Base-by-base conservation (phyloP, 1,140 invertebrate species). In the Conus ventricosus region DNA sequence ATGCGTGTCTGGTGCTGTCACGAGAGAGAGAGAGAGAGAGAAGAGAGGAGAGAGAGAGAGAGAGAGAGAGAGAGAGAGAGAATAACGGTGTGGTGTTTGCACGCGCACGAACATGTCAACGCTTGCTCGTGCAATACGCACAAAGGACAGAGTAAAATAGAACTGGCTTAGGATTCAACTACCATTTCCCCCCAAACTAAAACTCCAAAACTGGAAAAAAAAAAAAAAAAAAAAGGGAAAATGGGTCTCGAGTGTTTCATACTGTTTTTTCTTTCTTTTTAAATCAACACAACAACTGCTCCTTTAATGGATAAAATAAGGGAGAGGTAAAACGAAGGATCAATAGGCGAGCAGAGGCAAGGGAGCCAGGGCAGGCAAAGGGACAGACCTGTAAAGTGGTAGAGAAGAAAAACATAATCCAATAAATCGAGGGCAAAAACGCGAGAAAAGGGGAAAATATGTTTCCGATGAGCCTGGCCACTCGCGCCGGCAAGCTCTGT, bases 401-500 rank as follows among this genome's bases (percentile, higher is more conserved):
- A 71, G 67, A n/a, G 67, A 71, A 71, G 23, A 71, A 71, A 78
- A 51, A 78, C 25, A 39, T 27, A 78, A 51, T 39, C 25, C 25
- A 51, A 78, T 27, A 78, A 51, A 51, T 27, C 76, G 25, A 27
- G 76, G 11, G 39, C 25, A 27, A 27, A 78, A 78, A 78, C 76
- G 25, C 76, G 25, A 78, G 76, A 39, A 78, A 78, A 10, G 76
- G 76, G 76, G 76, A 78, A 78, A 81, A 81, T 54, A 54, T 54
- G 80, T 81, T 81, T 81, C 51, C 39, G 80, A 81, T 81, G 39
- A 81, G 80, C 27, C 51, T 81, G 17, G 20, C 27, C 51, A 51
- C 51, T 81, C 39, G 51, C 80, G n/a, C 39, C 54, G 82, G 10
- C 55, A 63, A 25, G 82, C 82, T 83, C 81, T 55, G 53, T 54